These are phyloP conservation scores for Neolamprologus kungweensis DNA, from an alignment of 2,113 vertebrate genomes.

Conservation along the genomic window DNA sequence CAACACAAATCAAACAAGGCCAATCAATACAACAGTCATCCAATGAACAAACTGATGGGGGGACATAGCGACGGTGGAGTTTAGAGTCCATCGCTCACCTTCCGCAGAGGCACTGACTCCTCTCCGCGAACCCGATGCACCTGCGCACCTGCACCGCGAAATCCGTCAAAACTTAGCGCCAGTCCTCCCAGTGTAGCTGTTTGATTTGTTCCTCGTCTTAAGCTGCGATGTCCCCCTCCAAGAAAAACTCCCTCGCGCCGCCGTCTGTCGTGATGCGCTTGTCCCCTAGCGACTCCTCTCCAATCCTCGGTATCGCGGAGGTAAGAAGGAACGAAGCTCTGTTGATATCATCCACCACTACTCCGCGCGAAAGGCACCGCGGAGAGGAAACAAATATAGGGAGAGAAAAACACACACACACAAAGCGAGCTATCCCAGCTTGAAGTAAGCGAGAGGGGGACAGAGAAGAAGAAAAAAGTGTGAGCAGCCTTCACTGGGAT, in stretches of 20 bases:
- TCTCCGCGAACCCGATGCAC: slow-evolving; percentile 38
- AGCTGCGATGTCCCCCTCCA: background rate
- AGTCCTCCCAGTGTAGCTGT: background rate
- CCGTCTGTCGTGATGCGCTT: slow-evolving; percentile 36
- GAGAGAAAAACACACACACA: background rate
- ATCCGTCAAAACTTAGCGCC: slow-evolving; percentile 17
- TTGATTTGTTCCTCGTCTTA: background rate
- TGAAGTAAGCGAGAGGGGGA: background rate
- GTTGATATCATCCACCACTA: slow-evolving; percentile 42
- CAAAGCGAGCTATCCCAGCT: slow-evolving; percentile 11
- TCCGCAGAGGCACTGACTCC: slow-evolving; percentile 45
- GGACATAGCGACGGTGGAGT: background rate
- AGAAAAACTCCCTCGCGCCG: background rate
- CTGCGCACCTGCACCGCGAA: slow-evolving; percentile 37
- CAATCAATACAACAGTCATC: background rate
- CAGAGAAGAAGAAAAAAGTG: background rate
- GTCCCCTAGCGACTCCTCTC: slow-evolving; percentile 33
- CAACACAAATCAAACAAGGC: background rate
- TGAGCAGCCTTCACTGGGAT: slow-evolving; percentile 31
- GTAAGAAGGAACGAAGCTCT: background rate
- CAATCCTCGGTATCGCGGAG: slow-evolving; percentile 3
- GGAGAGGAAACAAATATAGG: background rate
- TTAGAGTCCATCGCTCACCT: slow-evolving; percentile 55
- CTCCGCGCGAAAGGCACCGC: slow-evolving; percentile 2
- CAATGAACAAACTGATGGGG: background rate